These are phyloP conservation scores for Lepus europaeus DNA, from an alignment of 2,113 vertebrate genomes.

Conservation along the genomic window DNA sequence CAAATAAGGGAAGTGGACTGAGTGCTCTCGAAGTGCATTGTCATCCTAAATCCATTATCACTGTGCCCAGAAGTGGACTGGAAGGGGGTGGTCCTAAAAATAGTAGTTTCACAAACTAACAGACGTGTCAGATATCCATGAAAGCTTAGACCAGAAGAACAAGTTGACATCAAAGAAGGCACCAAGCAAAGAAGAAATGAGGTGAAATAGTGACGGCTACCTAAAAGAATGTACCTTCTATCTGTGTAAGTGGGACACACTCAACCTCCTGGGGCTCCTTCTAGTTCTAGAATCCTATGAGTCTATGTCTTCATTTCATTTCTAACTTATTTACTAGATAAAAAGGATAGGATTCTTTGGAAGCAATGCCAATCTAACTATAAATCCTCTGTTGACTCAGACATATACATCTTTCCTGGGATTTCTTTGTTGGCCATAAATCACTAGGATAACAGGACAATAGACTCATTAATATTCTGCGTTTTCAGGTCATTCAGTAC, in stretches of 20 bases:
- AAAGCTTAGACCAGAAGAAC: not conserved
- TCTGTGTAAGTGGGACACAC: not conserved
- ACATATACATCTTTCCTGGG: not conserved
- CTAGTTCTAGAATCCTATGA: not conserved
- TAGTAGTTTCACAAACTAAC: not conserved
- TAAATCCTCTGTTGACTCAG: not conserved
- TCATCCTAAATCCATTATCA: not conserved
- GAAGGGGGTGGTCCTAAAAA: not conserved
- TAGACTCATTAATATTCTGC: not conserved
- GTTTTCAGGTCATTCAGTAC: not conserved
- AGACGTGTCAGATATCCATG: not conserved
- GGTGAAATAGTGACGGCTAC: not conserved
- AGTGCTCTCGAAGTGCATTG: not conserved
- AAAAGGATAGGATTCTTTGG: not conserved
- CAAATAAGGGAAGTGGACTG: not conserved
- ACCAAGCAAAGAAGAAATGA: not conserved
- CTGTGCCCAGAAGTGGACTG: not conserved
- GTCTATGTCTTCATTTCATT: not conserved
- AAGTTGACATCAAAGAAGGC: not conserved
- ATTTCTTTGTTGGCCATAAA: not conserved
- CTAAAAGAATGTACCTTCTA: not conserved
- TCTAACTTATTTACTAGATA: not conserved
- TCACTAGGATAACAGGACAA: conserved; percentile 46
- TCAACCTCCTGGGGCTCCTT: not conserved
- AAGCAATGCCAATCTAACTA: not conserved